phyloP scores from a whole-genome alignment of 35 echinoderm and acorn worm species.

The Eucidaris tribuloides region DNA sequence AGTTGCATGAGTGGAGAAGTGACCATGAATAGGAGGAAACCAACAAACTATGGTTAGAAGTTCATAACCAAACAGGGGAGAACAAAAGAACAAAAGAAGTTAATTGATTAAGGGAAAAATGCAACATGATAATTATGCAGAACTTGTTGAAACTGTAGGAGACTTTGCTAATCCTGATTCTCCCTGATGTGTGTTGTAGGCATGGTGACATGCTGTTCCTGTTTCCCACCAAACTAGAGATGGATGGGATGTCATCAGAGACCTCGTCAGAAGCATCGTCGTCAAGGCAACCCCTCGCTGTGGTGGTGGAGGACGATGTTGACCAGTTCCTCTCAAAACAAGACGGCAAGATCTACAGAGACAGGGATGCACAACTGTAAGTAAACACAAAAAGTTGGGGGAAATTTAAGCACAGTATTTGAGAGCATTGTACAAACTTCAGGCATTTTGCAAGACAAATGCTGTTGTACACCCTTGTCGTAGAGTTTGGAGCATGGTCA shows the following conservation, averaged over 20 bases:
- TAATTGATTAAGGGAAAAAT: neutral
- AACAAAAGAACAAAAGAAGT: neutral
- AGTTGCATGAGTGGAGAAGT: no score
- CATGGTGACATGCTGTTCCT: constrained; percentile 97
- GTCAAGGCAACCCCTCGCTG: neutral
- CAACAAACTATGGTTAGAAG: no score
- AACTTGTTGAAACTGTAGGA: neutral
- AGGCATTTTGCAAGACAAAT: no score
- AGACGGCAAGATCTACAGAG: constrained; percentile 87
- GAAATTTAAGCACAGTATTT: no score
- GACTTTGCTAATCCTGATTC: neutral
- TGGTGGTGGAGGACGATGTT: constrained; percentile 83
- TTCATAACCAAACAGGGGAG: no score
- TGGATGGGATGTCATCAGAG: neutral
- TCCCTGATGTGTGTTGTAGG: constrained; percentile 25
- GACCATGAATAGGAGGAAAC: no score
- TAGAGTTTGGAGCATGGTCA: no score
- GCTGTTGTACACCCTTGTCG: no score
- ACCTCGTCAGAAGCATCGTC: constrained; percentile 6
- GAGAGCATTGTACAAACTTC: no score
- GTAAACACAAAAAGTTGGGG: no score
- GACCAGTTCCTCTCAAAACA: constrained; percentile 73
- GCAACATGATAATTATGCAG: neutral
- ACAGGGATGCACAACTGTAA: constrained; percentile 93
- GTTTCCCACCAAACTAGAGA: constrained; percentile 7